Evolutionary conservation across 1,140 invertebrate species (phyloP).

Genomic region (Dendrolimus kikuchii): DNA sequence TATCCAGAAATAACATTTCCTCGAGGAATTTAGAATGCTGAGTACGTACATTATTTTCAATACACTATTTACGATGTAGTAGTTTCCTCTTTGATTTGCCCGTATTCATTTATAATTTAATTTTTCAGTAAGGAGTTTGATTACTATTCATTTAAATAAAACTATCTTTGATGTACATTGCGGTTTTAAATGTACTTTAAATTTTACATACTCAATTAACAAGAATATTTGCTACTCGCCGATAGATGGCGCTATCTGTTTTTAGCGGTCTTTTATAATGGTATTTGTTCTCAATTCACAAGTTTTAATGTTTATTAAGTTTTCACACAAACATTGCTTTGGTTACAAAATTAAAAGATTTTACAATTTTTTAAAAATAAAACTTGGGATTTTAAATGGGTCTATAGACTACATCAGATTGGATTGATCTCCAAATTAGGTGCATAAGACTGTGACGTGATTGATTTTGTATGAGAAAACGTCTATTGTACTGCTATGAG

Average conservation of each 20-base stretch:
- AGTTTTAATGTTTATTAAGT: slow-evolving; percentile 16
- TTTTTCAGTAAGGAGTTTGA: too few species aligned
- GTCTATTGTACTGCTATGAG: too few species aligned
- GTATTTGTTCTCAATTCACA: slow-evolving; percentile 10
- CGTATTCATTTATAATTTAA: too few species aligned
- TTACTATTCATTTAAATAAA: slow-evolving; percentile 2
- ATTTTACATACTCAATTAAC: not conserved
- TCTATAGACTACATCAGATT: too few species aligned
- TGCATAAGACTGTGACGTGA: too few species aligned
- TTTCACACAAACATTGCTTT: slow-evolving; percentile 17
- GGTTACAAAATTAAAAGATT: not conserved
- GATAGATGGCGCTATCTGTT: slow-evolving; percentile 39
- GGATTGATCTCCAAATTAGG: too few species aligned
- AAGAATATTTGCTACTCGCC: slow-evolving; percentile 32
- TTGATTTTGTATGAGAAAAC: too few species aligned
- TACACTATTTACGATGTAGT: slow-evolving; percentile 16
- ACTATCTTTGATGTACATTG: not conserved
- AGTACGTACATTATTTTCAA: slow-evolving; percentile 24
- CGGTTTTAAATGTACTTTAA: not conserved
- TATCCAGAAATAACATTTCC: slow-evolving; percentile 47
- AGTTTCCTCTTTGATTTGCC: too few species aligned
- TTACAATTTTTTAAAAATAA: too few species aligned
- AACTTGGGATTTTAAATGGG: too few species aligned
- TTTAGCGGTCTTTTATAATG: slow-evolving; percentile 1
- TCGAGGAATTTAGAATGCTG: slow-evolving; percentile 43